A percentile compares a stretch with the other conserved stretches of the same genome.
phyloP scores from a whole-genome alignment of 2,113 vertebrate genomes.

The Myrmophylax atrothorax region DNA sequence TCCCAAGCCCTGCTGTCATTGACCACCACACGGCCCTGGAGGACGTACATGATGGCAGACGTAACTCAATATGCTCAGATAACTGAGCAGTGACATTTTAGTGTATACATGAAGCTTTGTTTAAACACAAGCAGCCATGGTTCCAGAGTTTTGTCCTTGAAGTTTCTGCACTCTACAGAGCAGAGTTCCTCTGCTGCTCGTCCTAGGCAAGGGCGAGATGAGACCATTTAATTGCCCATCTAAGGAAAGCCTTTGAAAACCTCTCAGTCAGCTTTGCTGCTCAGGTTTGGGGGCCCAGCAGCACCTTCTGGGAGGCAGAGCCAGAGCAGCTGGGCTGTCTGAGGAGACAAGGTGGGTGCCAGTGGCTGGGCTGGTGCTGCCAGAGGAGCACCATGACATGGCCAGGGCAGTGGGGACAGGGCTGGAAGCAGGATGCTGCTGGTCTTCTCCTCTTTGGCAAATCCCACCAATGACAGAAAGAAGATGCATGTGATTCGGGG shows the following conservation, averaged over 20 bases:
- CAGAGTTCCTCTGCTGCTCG: not conserved
- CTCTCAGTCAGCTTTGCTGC: not conserved
- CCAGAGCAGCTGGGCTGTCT: not conserved
- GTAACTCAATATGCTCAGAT: not conserved
- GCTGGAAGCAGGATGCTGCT: not conserved
- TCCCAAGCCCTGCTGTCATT: rapidly evolving
- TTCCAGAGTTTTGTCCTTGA: not conserved
- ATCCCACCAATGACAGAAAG: rapidly evolving
- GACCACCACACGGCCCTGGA: not conserved
- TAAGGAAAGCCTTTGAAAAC: not conserved
- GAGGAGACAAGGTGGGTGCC: not conserved
- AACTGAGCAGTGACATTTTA: not conserved
- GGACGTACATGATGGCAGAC: rapidly evolving
- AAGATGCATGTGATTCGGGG: rapidly evolving
- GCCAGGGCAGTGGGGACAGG: not conserved
- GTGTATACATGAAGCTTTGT: rapidly evolving
- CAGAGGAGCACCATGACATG: rapidly evolving
- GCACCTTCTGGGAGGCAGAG: not conserved
- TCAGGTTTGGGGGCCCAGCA: not conserved
- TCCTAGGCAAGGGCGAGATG: rapidly evolving
- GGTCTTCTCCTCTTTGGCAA: not conserved
- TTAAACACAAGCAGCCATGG: not conserved
- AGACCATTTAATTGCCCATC: not conserved
- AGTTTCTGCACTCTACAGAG: not conserved
- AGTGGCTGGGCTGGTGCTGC: not conserved